Evolutionary conservation across 1,140 invertebrate genomes (phyloP), one percentile per base, ranked within the genome.

Genomic region (Atta colombica): DNA sequence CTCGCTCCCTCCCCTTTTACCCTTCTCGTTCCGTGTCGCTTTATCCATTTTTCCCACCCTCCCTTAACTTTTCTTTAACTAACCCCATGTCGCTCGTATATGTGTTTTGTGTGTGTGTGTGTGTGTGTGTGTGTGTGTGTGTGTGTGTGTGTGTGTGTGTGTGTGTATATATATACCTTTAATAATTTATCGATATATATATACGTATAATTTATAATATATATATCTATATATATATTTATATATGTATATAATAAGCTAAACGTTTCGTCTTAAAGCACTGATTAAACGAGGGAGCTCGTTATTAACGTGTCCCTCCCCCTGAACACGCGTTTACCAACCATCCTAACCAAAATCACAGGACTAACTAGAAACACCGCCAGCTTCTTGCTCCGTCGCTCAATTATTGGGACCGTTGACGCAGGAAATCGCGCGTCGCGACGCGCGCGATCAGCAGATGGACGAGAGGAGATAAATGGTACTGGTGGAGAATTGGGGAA

Each of bases 181-280:
- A 90, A 88, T 92, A 81, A 87, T 87, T 87, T 87, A 91, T 89
- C 68, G 80, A 91, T 91, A 90, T 90, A 91, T 91, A 87, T 90
- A 86, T 88, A 78, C 65, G 85, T 89, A 84, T 86, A 69, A 81
- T 81, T 81, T 89, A 84, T 80, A 78, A 84, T 92, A 91, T 94
- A 92, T 88, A 93, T 91, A 90, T 92, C 93, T 93, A 96, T 74
- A 91, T 91, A 92, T 89, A 94, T 93, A 94, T 93, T 95, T 94
- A 92, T 92, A 91, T 94, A 92, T 88, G 72, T 92, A 90, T 92
- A 91, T 90, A 92, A 91, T 91, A 93, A 94, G 93, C 93, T 94
- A 93, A 94, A 94, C 92, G 91, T 94, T 94, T 93, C 92, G 93
- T 95, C 94, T 95, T 95, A 95, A 95, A 95, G 95, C 95, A 95